phyloP scores from a whole-genome alignment of 2,888 invertebrate genomes.

The Papilio gigon region DNA sequence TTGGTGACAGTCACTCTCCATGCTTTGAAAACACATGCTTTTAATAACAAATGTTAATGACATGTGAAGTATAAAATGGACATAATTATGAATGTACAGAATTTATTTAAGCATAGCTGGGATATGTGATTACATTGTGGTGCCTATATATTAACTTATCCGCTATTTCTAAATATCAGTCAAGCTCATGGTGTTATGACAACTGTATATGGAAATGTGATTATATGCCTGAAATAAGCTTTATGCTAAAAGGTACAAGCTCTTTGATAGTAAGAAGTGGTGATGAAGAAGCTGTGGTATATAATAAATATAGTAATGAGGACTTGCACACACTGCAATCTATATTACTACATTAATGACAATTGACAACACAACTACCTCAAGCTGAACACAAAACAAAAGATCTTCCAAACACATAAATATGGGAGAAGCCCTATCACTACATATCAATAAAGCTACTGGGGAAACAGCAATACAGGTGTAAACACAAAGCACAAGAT shows the following conservation, averaged over 20 bases:
- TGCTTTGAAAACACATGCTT: constrained; percentile 38
- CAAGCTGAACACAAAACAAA: constrained; percentile 36
- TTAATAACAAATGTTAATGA: constrained; percentile 31
- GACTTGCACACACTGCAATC: background rate
- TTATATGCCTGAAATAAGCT: constrained; percentile 21
- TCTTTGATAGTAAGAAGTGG: constrained; percentile 16
- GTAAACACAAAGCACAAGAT: constrained; percentile 72
- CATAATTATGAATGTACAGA: background rate
- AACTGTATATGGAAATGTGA: constrained; percentile 11
- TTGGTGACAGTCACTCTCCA: constrained; percentile 23
- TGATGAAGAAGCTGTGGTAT: constrained; percentile 34
- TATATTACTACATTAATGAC: background rate
- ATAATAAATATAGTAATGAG: background rate
- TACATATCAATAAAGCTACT: constrained; percentile 49
- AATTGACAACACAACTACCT: constrained; percentile 30
- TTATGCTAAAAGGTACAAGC: constrained; percentile 28
- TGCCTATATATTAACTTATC: background rate
- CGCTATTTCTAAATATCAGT: background rate
- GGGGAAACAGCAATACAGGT: constrained; percentile 55
- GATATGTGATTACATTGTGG: background rate
- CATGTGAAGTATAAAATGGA: constrained; percentile 3
- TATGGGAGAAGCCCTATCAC: constrained; percentile 43
- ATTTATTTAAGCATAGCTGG: background rate
- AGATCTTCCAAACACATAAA: constrained; percentile 25
- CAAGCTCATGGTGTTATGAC: constrained; percentile 15